Percentiles rank a stretch among this genome's conserved stretches.
Conservation (phyloP, 1,140 invertebrate genomes). For the Trypoxylus dichotomus region DNA sequence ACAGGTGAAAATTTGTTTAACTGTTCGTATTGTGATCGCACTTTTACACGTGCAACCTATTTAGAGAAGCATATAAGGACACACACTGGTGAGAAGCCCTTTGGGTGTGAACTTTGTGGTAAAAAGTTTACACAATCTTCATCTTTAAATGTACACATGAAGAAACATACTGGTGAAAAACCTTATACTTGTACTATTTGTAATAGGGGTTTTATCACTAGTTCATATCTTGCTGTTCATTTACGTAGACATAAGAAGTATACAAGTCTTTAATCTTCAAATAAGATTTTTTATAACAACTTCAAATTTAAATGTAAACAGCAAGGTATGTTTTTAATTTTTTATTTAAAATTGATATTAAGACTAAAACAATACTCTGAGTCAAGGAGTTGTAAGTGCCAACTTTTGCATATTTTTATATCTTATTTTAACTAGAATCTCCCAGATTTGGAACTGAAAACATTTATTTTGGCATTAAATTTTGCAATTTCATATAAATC, state of each 20-base stretch:
- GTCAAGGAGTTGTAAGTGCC: too few species aligned
- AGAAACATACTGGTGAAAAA: conserved; percentile 54
- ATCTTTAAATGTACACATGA: conserved; percentile 63
- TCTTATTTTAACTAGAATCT: too few species aligned
- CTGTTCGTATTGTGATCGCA: conserved; percentile 55
- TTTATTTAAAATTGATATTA: not conserved
- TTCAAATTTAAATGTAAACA: not conserved
- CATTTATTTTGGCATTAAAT: too few species aligned
- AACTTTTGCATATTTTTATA: too few species aligned
- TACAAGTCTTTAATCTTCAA: not conserved
- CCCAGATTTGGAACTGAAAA: too few species aligned
- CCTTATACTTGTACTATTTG: conserved; percentile 58
- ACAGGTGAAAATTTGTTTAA: conserved; percentile 44
- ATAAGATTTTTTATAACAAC: not conserved
- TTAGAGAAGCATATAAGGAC: conserved; percentile 50
- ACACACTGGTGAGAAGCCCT: conserved; percentile 72
- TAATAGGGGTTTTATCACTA: conserved; percentile 45
- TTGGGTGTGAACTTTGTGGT: conserved; percentile 72
- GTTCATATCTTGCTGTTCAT: conserved; percentile 38
- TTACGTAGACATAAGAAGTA: conserved; percentile 39
- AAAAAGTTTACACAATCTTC: conserved; percentile 62
- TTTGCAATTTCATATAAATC: too few species aligned
- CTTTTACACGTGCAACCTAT: conserved; percentile 48
- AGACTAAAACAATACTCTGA: too few species aligned
- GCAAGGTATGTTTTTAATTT: not conserved